Base-by-base conservation (phyloP, 2,888 invertebrate genomes). In the Argyresthia goedartella region DNA sequence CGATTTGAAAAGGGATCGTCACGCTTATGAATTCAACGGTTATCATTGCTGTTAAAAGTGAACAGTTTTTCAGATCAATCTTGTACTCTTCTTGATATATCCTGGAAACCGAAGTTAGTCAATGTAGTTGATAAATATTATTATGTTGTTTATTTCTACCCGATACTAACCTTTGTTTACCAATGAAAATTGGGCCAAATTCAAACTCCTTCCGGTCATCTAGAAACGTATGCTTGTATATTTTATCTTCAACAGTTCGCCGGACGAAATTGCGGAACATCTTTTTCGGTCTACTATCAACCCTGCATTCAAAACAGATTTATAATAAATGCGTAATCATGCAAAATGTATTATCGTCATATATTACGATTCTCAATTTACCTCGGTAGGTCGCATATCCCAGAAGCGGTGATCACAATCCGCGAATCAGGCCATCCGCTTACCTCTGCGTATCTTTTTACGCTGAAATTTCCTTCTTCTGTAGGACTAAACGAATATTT, bases 51-150 rank as follows among this genome's bases (percentile, higher is more conserved):
- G 76, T 69, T 52, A 90, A 76, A 1, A 80, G 66, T 0, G 90
- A 90, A 41, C 81, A 71, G 66, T 91, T 91, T 58, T 74, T 80
- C 39, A 91, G 71, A 54, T 84, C 76, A 4, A 91, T 84, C 9
- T 71, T 70, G 44, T 84, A 78, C 48, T 75, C 69, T 58, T 85
- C 82, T 64, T 84, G 76, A 57, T 88, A 87, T 51, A 78, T 66
- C 61, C 88, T 89, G 57, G 11, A 51, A 68, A 36, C 7, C 4
- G 14, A 44, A 14, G 13, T 1, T 44, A 14, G 13, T 13, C n/a
- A 15, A 14, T 9, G n/a, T n/a, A n/a, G n/a, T 44, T 14, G 15
- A 44, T 14, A 44, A 11, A 9, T 25, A 14, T 9, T 1, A 43
- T 43, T 43, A 43, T 10, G 9, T 4, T 13, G 8, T 15, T 9